phyloP scores from a whole-genome alignment of 2,888 invertebrate species.

The Eueremaeus valkanovi region DNA sequence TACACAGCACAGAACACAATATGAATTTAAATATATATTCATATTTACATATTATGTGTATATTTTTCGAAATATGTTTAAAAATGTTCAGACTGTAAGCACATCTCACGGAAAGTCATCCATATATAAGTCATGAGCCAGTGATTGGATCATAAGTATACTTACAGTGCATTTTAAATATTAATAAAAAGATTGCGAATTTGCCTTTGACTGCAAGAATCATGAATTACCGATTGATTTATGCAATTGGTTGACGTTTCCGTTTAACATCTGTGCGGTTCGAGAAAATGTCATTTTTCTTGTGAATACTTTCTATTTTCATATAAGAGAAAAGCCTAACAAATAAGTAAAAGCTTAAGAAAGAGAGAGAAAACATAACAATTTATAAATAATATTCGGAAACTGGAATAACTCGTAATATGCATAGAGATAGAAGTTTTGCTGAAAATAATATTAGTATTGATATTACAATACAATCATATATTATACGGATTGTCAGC shows the following conservation, averaged over 20 bases:
- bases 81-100: constrained; percentile 7
- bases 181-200: constrained; percentile 20
- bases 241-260: constrained; percentile 26
- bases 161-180: constrained; percentile 13
- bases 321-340: neutral
- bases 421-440: constrained; percentile 23
- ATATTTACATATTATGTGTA: neutral
- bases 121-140: constrained; percentile 9
- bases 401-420: neutral
- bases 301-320: neutral
- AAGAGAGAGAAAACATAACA: neutral
- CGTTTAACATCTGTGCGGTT: constrained; percentile 32
- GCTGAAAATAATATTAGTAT: neutral
- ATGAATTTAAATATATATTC: constrained; percentile 3
- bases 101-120: constrained; percentile 16
- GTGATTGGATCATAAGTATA: constrained; percentile 11
- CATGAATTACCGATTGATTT: constrained; percentile 33
- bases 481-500: constrained; percentile 21
- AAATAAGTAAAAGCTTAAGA: constrained; percentile 29
- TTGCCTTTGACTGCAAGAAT: constrained; percentile 18
- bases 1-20: no score
- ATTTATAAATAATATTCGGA: constrained; percentile 26
- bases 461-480: constrained; percentile 24
- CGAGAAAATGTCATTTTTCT: constrained; percentile 27
- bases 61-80: neutral